Conservation (phyloP, 2,888 invertebrate species). For the Germaria angustata region DNA sequence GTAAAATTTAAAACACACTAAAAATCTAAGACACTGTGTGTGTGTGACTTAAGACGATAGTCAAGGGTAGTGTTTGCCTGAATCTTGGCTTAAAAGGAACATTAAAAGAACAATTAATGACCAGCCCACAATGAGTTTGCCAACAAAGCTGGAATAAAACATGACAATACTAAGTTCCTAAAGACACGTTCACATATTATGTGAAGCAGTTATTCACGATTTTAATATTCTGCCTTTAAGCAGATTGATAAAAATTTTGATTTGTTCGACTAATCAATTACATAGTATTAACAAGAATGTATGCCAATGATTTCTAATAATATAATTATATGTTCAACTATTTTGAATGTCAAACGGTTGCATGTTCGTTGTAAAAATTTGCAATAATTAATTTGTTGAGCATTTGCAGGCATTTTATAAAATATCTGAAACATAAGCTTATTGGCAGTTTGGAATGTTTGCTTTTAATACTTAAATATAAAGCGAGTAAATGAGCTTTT, state of each 20-base stretch:
- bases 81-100: background rate
- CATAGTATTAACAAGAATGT: too few species aligned
- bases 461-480: background rate
- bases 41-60: slow-evolving; percentile 24
- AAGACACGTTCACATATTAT: too few species aligned
- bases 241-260: too few species aligned
- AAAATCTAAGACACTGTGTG: background rate
- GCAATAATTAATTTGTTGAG: background rate
- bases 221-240: too few species aligned
- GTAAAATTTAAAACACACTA: background rate
- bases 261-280: too few species aligned
- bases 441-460: background rate
- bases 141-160: background rate
- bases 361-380: background rate
- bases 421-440: background rate
- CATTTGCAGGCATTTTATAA: background rate
- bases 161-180: slow-evolving; percentile 13
- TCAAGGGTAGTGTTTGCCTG: slow-evolving; percentile 44
- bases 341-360: background rate
- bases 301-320: too few species aligned
- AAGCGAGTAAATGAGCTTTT: background rate
- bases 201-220: too few species aligned
- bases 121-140: background rate
- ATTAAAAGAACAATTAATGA: background rate
- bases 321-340: too few species aligned